Evolutionary conservation across 2,113 vertebrate genomes (phyloP).

Genomic region (Ornithorhynchus anatinus): DNA sequence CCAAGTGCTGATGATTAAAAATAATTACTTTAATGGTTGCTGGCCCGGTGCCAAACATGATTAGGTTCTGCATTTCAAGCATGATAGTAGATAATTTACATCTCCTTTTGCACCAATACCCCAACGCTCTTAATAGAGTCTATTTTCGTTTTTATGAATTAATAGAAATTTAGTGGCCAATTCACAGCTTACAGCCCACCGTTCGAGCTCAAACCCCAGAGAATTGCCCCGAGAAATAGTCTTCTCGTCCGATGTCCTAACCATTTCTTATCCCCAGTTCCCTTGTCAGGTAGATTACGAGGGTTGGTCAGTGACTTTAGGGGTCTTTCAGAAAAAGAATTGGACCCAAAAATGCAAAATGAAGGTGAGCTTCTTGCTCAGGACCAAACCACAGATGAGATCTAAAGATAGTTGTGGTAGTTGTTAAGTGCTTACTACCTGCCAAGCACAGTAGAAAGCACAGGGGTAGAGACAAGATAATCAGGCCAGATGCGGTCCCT

Average conservation of each 20-base stretch:
- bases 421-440: too few relatives aligned
- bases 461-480: too few relatives aligned
- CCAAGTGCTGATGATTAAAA: conserved; percentile 85
- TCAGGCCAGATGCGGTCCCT: too few relatives aligned
- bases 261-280: neutral
- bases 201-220: conserved; percentile 63
- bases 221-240: conserved; percentile 55
- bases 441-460: too few relatives aligned
- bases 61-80: conserved; percentile 76
- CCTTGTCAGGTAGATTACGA: too few relatives aligned
- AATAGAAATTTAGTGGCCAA: conserved; percentile 75
- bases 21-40: conserved; percentile 83
- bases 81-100: conserved; percentile 77
- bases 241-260: too few relatives aligned
- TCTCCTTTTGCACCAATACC: conserved; percentile 68
- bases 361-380: neutral
- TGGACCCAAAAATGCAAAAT: neutral
- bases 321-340: conserved; percentile 3
- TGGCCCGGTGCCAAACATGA: conserved; percentile 78
- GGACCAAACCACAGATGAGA: neutral
- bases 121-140: conserved; percentile 77
- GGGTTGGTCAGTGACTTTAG: conserved; percentile 50
- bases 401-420: too few relatives aligned
- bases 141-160: conserved; percentile 82
- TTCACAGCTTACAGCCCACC: conserved; percentile 50